Conservation (phyloP, 30 jellyfish, hydroid and myxozoan species). For the Pseudorhiza aurosa region DNA sequence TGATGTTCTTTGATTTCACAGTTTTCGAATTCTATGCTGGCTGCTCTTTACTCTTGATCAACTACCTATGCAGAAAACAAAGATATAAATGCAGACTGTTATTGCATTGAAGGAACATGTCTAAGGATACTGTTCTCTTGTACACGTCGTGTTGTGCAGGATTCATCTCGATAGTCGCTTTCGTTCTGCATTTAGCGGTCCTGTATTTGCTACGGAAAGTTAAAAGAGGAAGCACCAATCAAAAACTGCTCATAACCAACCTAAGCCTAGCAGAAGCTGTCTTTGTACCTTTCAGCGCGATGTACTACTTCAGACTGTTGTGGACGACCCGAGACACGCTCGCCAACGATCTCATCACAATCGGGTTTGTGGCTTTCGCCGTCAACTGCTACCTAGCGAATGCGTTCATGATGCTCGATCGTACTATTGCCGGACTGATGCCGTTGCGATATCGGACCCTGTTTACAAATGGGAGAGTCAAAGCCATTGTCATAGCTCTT, state of each 20-base stretch:
- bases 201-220: conserved; percentile 5
- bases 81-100: too few relatives aligned
- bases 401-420: conserved; percentile 30
- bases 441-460: conserved; percentile 31
- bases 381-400: conserved; percentile 41
- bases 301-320: conserved; percentile 16
- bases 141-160: conserved; percentile 20
- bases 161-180: background rate
- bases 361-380: conserved; percentile 23
- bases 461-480: conserved; percentile 24
- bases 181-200: conserved; percentile 12
- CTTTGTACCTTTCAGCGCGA: conserved; percentile 25
- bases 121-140: background rate
- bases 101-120: too few relatives aligned
- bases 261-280: conserved; percentile 22
- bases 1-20: too few relatives aligned
- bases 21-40: too few relatives aligned
- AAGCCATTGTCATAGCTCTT: conserved; percentile 3
- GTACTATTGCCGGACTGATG: conserved; percentile 34
- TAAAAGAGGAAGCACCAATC: conserved; percentile 29
- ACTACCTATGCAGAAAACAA: too few relatives aligned
- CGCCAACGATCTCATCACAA: conserved; percentile 10
- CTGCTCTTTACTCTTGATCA: too few relatives aligned
- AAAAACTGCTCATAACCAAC: conserved; percentile 23
- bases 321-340: conserved; percentile 35